phyloP scores from a whole-genome alignment of 2,888 invertebrate species.

The Campoplex capitator region DNA sequence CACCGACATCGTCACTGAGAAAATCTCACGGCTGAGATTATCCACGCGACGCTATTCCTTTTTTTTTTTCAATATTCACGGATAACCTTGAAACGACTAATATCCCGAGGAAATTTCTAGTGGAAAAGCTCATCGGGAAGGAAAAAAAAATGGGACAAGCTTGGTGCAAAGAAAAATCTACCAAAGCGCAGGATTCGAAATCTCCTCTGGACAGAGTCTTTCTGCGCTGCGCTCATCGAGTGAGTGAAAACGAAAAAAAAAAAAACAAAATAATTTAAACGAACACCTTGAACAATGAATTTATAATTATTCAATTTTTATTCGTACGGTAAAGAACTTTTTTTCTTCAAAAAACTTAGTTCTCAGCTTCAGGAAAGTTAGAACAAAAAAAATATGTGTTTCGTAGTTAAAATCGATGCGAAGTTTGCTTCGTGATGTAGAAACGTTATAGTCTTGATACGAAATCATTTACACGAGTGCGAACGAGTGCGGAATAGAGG shows the following conservation, averaged over 20 bases:
- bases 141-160: constrained; percentile 82
- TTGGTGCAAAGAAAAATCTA: constrained; percentile 83
- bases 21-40: constrained; percentile 53
- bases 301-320: background rate
- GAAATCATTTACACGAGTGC: background rate
- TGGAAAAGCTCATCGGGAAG: constrained; percentile 56
- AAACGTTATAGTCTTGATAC: background rate
- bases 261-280: too few species aligned
- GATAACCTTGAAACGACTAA: background rate
- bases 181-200: constrained; percentile 83
- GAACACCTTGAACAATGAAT: background rate
- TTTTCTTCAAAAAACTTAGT: too few species aligned
- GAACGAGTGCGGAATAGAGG: background rate
- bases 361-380: too few species aligned
- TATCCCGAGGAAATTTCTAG: background rate
- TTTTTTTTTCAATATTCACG: background rate
- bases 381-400: background rate
- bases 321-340: too few species aligned
- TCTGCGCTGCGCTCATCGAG: constrained; percentile 83
- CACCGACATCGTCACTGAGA: constrained; percentile 48
- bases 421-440: background rate
- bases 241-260: constrained; percentile 71
- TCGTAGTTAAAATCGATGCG: background rate
- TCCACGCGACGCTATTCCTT: background rate
- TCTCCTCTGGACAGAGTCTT: constrained; percentile 84